Evolutionary conservation across 2,113 vertebrate species (phyloP), one percentile per base, ranked within the genome.

Genomic region (Dissostichus mawsoni): DNA sequence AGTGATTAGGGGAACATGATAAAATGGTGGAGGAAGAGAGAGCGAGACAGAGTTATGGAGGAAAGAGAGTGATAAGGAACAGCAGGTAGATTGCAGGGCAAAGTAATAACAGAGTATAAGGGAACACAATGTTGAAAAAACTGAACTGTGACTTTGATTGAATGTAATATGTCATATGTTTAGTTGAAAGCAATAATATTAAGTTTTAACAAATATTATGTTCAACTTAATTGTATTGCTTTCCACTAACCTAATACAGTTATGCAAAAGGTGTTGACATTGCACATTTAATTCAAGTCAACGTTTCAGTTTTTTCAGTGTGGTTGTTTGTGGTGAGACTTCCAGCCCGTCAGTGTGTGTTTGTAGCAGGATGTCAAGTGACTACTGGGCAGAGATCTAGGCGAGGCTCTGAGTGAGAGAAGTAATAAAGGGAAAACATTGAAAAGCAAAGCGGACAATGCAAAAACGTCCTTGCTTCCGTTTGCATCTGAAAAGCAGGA

Each of bases 1-100:
- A 87, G 68, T 89, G 90, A 92, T 92, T 90, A 86, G 80, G 80
- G 73, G 74, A 76, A 72, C 75, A 82, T 81, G 85, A 92, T 84
- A 86, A 84, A 90, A 73, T 83, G 47, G 82, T 82, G 62, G 56
- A 79, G 59, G 78, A 52, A 53, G 55, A 63, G 52, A 78, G 64
- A 76, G 78, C 9, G 44, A 70, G 36, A 1, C 17, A 17, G 67
- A 68, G 73, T 58, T 77, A 17, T 18, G 41, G 69, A 78, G 52
- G 41, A 41, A 80, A 67, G 63, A 69, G 52, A 66, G 48, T 11
- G 68, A 78, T 78, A 73, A 77, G 65, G 66, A 80, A 45, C 12
- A 25, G 44, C 72, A 77, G 47, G 56, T 23, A 74, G 65, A 82
- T 68, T 55, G 53, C 25, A 56, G 52, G 44, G 74, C 53, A 57